Conservation (phyloP, 1,140 invertebrate species). For the Anastrepha ludens region DNA sequence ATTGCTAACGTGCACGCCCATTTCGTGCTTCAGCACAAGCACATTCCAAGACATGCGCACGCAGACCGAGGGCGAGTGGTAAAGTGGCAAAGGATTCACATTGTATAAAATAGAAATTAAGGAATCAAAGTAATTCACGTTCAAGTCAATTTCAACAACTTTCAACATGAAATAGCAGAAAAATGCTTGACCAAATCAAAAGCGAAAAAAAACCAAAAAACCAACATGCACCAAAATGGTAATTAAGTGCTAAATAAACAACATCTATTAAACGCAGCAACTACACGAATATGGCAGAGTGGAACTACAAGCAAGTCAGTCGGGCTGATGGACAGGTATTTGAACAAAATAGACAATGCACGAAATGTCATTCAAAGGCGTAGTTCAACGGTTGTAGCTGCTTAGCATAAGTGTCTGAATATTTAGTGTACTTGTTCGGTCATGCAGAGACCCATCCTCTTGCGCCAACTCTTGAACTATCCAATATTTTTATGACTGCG, state of each 20-base stretch:
- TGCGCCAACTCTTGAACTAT: too few relatives aligned
- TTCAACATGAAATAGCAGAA: conserved; percentile 4
- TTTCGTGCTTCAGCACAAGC: conserved; percentile 23
- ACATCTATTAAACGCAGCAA: conserved; percentile 48
- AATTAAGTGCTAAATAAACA: conserved; percentile 58
- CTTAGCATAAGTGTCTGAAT: too few relatives aligned
- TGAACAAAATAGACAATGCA: neutral
- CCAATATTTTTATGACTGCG: too few relatives aligned
- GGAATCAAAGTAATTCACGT: conserved; percentile 7
- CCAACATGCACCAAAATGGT: conserved; percentile 52
- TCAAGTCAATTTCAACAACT: conserved; percentile 15
- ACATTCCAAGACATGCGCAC: conserved; percentile 1
- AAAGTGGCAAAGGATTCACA: neutral
- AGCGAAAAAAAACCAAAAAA: neutral
- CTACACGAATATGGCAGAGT: neutral
- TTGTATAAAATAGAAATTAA: conserved; percentile 12
- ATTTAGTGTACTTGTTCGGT: too few relatives aligned
- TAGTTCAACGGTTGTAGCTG: neutral
- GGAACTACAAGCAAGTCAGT: too few relatives aligned
- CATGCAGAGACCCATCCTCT: too few relatives aligned
- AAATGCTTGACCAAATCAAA: conserved; percentile 11
- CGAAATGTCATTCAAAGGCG: neutral
- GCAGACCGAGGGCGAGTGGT: neutral
- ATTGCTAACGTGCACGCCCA: conserved; percentile 44
- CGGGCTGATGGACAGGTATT: too few relatives aligned